These are phyloP conservation scores for Gnathochromis pfefferi DNA, from an alignment of 2,113 vertebrate species.

Conservation along the genomic window DNA sequence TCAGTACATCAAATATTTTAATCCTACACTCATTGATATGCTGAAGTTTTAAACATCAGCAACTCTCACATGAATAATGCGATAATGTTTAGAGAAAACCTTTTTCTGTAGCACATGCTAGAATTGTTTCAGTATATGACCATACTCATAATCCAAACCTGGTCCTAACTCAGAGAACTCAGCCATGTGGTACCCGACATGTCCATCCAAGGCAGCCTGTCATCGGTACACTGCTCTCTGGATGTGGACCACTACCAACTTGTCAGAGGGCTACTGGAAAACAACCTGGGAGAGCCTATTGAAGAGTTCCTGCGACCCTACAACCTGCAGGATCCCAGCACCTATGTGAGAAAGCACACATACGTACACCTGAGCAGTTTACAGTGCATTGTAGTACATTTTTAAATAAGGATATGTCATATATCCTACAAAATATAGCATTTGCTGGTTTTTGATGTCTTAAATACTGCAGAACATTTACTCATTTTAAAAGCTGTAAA, in stretches of 20 bases:
- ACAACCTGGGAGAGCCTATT: conserved; percentile 90
- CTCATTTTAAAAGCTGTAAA: background rate
- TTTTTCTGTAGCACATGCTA: background rate
- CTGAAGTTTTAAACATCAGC: background rate
- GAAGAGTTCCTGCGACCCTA: conserved; percentile 95
- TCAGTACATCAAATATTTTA: background rate
- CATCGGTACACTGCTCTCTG: conserved; percentile 90
- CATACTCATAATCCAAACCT: background rate
- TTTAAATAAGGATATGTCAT: background rate
- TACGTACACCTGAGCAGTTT: background rate
- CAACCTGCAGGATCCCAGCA: conserved; percentile 90
- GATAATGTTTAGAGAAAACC: background rate
- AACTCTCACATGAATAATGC: background rate
- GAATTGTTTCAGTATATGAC: background rate
- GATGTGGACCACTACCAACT: conserved; percentile 87
- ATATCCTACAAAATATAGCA: background rate
- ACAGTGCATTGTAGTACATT: background rate
- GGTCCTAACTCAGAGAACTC: conserved; percentile 75
- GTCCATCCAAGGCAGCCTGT: conserved; percentile 85
- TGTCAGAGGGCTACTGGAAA: conserved; percentile 87
- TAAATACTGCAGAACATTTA: background rate
- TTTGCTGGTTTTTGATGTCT: background rate
- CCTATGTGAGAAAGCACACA: conserved; percentile 77
- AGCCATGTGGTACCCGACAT: conserved; percentile 89
- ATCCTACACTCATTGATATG: background rate